phyloP scores from a whole-genome alignment of 2,113 vertebrate species.

The Oryzias javanicus region DNA sequence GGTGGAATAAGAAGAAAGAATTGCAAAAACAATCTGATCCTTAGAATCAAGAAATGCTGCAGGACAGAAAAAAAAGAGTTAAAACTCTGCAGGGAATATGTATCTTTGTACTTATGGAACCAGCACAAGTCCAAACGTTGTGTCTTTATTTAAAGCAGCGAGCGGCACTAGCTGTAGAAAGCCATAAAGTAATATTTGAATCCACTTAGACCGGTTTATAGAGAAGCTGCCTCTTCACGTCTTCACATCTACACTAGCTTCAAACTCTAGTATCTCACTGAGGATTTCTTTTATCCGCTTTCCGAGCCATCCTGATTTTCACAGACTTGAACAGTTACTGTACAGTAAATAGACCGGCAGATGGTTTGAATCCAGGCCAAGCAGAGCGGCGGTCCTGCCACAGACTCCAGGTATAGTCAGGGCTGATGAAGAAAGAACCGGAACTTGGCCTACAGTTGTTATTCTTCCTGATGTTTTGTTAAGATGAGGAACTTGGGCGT shows the following conservation, averaged over 20 bases:
- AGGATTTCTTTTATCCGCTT: not conserved
- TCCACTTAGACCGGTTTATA: too few species aligned
- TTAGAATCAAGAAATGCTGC: too few species aligned
- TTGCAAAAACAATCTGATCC: too few species aligned
- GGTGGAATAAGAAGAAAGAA: too few species aligned
- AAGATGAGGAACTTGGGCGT: not conserved
- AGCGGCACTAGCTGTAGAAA: too few species aligned
- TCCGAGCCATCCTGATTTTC: not conserved
- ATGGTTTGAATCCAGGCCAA: not conserved
- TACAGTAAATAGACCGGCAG: not conserved
- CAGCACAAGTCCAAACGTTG: too few species aligned
- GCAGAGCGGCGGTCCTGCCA: not conserved
- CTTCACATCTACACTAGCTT: not conserved
- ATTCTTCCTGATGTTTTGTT: not conserved
- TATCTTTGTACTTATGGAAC: too few species aligned
- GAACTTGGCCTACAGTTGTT: too few species aligned
- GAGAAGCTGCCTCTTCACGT: not conserved
- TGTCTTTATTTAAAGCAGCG: too few species aligned
- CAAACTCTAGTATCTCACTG: not conserved
- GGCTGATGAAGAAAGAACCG: not conserved
- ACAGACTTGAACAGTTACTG: not conserved
- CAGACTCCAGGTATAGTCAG: not conserved
- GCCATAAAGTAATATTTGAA: too few species aligned
- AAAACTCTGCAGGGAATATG: too few species aligned
- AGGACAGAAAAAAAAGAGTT: too few species aligned